Percentiles rank a stretch among this genome's conserved stretches.
Evolutionary conservation across 2,797 vertebrate genomes (phyloP).

Genomic region (Onychomys arenicola): DNA sequence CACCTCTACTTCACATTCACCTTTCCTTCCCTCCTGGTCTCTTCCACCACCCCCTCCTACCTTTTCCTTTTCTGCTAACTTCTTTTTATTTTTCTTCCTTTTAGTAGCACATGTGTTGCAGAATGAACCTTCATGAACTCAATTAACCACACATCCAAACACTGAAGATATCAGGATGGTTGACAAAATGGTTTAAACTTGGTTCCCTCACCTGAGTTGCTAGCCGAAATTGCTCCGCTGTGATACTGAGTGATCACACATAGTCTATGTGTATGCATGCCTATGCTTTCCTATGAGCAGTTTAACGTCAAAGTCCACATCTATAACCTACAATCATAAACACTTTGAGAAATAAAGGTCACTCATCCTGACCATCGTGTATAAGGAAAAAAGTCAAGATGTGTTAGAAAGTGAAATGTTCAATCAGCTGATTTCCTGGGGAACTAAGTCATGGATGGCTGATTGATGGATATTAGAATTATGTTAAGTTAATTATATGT

Average conservation of each 20-base stretch:
- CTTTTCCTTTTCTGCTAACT: not conserved
- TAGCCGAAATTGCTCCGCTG: not conserved
- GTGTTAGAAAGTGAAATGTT: not conserved
- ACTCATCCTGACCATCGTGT: not conserved
- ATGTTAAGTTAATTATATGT: not conserved
- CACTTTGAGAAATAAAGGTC: not conserved
- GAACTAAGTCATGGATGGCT: not conserved
- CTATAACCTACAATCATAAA: not conserved
- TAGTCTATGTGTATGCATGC: not conserved
- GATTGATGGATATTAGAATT: not conserved
- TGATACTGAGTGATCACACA: too few relatives aligned
- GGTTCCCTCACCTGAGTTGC: not conserved
- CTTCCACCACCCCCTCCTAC: not conserved
- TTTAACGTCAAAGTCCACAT: not conserved
- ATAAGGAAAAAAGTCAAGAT: not conserved
- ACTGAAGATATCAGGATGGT: not conserved
- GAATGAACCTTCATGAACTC: not conserved
- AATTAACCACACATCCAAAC: not conserved
- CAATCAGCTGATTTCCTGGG: not conserved
- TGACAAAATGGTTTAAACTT: not conserved
- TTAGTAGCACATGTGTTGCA: not conserved
- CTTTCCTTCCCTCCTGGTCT: not conserved
- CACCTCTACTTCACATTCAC: not conserved
- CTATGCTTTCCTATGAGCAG: not conserved
- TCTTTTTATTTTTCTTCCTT: not conserved